Evolutionary conservation across 1,140 invertebrate species (phyloP).

Genomic region (Yoshiicerus persimilis): DNA sequence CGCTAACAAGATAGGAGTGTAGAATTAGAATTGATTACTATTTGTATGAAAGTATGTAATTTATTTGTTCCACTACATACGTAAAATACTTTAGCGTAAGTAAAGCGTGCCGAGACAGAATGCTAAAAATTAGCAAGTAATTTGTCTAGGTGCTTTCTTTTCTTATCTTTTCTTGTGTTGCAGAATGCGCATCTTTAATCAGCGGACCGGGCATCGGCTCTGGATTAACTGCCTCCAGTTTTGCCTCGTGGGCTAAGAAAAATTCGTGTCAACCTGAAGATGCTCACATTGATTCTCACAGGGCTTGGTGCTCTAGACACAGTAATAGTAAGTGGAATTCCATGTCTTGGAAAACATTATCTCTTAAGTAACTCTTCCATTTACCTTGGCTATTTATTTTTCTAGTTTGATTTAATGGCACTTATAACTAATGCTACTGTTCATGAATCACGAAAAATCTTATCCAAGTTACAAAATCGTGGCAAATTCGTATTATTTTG

Average conservation of each 20-base stretch:
- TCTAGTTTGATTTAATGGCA: background rate
- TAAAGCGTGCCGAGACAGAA: background rate
- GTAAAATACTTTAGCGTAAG: too few relatives aligned
- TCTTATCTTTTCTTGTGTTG: conserved; percentile 26
- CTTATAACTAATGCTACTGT: background rate
- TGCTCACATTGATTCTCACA: conserved; percentile 59
- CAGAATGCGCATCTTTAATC: conserved; percentile 61
- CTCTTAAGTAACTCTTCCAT: background rate
- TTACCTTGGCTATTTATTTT: background rate
- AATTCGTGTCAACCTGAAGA: conserved; percentile 61
- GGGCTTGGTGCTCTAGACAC: conserved; percentile 62
- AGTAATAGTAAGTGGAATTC: conserved; percentile 56
- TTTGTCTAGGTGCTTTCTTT: background rate
- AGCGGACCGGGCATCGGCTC: conserved; percentile 59
- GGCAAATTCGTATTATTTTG: background rate
- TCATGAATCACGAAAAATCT: too few relatives aligned
- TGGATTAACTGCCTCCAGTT: conserved; percentile 58
- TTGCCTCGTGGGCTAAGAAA: conserved; percentile 55
- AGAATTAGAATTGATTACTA: too few relatives aligned
- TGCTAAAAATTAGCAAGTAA: background rate
- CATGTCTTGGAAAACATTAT: background rate
- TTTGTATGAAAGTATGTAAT: too few relatives aligned
- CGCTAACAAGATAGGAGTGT: too few relatives aligned
- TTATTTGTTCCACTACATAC: too few relatives aligned
- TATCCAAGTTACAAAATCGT: too few relatives aligned